These are phyloP conservation scores for Botia almorhae DNA, from an alignment of 2,797 vertebrate species.

Conservation along the genomic window DNA sequence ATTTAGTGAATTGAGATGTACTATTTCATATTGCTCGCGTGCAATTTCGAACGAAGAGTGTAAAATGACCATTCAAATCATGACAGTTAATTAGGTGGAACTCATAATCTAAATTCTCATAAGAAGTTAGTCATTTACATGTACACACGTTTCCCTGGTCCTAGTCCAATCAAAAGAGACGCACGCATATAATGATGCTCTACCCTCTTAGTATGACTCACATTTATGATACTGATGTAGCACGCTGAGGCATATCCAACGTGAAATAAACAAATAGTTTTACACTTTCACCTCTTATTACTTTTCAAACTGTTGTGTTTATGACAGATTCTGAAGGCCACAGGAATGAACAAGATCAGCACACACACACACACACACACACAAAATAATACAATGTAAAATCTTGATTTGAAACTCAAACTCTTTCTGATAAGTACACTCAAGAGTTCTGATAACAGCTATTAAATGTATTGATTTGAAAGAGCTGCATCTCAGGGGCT, in stretches of 20 bases:
- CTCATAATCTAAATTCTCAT: background rate
- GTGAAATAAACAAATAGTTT: conserved; percentile 9
- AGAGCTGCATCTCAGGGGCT: conserved; percentile 12
- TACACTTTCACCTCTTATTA: conserved; percentile 50
- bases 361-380: conserved; percentile 48
- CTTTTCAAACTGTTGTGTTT: conserved; percentile 67
- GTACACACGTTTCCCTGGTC: conserved; percentile 29
- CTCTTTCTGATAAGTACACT: conserved; percentile 74
- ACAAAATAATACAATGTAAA: conserved; percentile 9
- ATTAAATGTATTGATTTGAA: conserved; percentile 29
- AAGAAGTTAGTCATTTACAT: conserved; percentile 25
- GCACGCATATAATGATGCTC: conserved; percentile 1
- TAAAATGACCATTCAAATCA: conserved; percentile 22
- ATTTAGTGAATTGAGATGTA: conserved; percentile 16
- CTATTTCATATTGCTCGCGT: conserved; percentile 7
- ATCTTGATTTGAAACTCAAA: conserved; percentile 73
- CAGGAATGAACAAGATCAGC: conserved; percentile 72
- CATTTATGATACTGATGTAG: conserved; percentile 18
- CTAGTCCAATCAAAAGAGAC: conserved; percentile 21
- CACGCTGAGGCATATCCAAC: conserved; percentile 9
- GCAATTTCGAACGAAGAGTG: background rate
- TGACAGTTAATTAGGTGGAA: background rate
- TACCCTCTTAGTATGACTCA: background rate
- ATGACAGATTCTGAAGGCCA: conserved; percentile 67
- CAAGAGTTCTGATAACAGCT: conserved; percentile 72